phyloP scores from a whole-genome alignment of 2,888 invertebrate species.

The Stenodera caucasica region DNA sequence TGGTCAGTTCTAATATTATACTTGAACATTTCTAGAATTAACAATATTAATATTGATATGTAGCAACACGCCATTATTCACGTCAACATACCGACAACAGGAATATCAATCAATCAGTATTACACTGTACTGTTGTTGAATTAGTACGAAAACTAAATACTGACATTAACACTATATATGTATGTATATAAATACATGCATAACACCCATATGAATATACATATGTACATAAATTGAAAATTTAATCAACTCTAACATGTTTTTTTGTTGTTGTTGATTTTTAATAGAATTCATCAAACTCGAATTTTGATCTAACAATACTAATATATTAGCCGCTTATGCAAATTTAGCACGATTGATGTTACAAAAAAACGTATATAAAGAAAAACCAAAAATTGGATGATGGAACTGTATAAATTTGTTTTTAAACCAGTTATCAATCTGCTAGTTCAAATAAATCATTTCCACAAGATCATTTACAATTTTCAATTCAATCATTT shows the following conservation, averaged over 20 bases:
- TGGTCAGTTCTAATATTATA: slow-evolving; percentile 17
- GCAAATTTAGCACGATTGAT: no score
- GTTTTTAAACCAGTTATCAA: not conserved
- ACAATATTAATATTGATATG: slow-evolving; percentile 22
- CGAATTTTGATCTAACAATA: no score
- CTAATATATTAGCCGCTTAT: no score
- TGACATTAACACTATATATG: not conserved
- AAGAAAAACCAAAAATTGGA: not conserved
- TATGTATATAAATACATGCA: not conserved
- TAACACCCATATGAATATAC: not conserved
- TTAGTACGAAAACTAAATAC: slow-evolving; percentile 7
- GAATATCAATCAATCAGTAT: slow-evolving; percentile 18
- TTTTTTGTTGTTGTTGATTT: no score
- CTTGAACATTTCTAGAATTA: slow-evolving; percentile 19
- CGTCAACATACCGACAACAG: slow-evolving; percentile 11
- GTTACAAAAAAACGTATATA: no score
- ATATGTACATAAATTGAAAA: not conserved
- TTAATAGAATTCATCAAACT: no score
- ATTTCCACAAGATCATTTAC: not conserved
- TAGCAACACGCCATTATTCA: slow-evolving; percentile 14
- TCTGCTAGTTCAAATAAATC: not conserved
- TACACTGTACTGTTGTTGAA: slow-evolving; percentile 1
- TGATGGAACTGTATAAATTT: not conserved
- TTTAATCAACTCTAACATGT: no score
- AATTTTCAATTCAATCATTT: not conserved